Evolutionary conservation across 1,140 invertebrate genomes (phyloP), one percentile per base, ranked within the genome.

Genomic region (Drosophila burlai): DNA sequence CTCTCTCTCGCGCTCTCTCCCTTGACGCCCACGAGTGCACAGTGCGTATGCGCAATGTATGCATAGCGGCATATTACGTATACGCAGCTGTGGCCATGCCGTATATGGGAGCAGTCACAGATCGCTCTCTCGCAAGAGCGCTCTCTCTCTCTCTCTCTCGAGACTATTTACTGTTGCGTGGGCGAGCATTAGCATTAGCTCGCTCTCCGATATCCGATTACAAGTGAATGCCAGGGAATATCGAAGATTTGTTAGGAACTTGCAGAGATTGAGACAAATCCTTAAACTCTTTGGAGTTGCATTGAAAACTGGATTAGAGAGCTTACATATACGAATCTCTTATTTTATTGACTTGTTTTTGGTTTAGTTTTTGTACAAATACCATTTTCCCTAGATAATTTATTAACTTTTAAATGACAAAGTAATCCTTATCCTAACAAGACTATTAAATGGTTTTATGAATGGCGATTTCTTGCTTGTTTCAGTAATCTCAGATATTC

Each of bases 31-130:
- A 69, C 67, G 62, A 69, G 38, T 46, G n/a, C 47, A 75, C 84
- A 87, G 72, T 84, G 84, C 84, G 84, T 89, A 90, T 87, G 85
- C 84, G 84, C 85, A 63, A 89, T 87, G 38, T 42, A 42, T 68
- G 29, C 29, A 74, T 66, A 72, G 54, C 62, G 43, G 65, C 52
- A 61, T 18, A 89, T 89, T 84, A 89, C 85, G 84, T 89, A 89
- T 89, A 89, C 84, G 84, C 81, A 83, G 50, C 63, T 11, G 38
- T 72, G 54, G 57, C 34, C 55, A 84, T 62, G 76, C 85, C 85
- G 85, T 89, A 89, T 89, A 89, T 90, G 85, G 85, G 78, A 73
- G 76, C 79, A 67, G 38, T 55, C 65, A 59, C 69, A 52, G 40
- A 57, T 43, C 62, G 43, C 36, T 50, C 55, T 34, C 38, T 40